Evolutionary conservation across 2,797 vertebrate species (phyloP), one percentile per base, ranked within the genome.

Genomic region (Loris lydekkerianus): DNA sequence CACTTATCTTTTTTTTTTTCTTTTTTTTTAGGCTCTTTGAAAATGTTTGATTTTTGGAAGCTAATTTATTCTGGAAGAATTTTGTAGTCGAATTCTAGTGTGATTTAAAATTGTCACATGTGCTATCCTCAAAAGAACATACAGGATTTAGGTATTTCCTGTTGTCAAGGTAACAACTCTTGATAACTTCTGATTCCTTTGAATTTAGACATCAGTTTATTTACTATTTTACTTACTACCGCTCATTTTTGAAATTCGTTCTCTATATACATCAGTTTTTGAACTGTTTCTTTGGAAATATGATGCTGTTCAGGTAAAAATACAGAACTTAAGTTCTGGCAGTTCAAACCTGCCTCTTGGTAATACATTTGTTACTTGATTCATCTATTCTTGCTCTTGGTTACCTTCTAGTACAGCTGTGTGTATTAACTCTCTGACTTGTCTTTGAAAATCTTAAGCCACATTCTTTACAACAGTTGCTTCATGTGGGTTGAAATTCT

Each of bases 401-500:
- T 97, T 86, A 97, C 96, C 93, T 95, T 97, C 75, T 70, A 46
- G 95, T 98, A 94, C 98, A 98, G 98, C 98, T 98, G 98, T 89
- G 17, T 82, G 96, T 97, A 97, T 98, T 98, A 97, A 94, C 94
- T 97, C 96, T 70, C 97, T 97, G 98, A 96, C 97, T 98, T 96
- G 89, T 91, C 97, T 98, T 98, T 98, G 98, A 98, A 98, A 98
- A 98, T 95, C 97, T 97, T 97, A 98, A 98, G 97, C 97, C 84
- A 37, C 98, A 98, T 99, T 98, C 98, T 98, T 98, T 96, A 94
- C 96, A 98, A 98, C 98, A 98, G 98, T 98, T 99, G 98, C 95
- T 98, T 97, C 95, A 60, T 98, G 97, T 98, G 98, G 98, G 98
- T 98, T 94, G 75, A 96, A 98, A 98, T 98, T 98, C 98, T 98